Conservation (phyloP, 2,113 vertebrate species). For the Falco punctatus region DNA sequence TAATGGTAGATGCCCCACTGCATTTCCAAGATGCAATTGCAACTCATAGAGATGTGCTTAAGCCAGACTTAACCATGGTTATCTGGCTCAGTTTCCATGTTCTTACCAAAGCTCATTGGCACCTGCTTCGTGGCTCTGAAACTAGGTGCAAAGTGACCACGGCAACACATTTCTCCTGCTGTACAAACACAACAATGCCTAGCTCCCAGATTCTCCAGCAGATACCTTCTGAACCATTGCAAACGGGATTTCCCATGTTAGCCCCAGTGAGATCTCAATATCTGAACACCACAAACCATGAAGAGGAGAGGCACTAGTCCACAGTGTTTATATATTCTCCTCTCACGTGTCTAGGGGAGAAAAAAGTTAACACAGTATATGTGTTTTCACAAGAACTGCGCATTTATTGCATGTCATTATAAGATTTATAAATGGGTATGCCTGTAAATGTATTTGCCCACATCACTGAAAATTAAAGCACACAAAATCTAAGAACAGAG, state of each 20-base stretch:
- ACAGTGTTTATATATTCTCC: background rate
- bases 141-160: background rate
- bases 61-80: background rate
- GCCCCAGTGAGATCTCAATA: background rate
- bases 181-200: background rate
- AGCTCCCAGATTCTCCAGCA: background rate
- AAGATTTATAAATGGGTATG: background rate
- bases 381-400: background rate
- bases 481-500: background rate
- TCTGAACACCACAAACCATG: background rate
- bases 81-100: background rate
- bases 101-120: background rate
- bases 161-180: background rate
- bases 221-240: background rate
- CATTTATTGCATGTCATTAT: background rate
- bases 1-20: background rate
- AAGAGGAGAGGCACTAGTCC: background rate
- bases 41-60: background rate
- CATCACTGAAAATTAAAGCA: background rate
- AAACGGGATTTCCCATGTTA: background rate
- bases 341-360: background rate
- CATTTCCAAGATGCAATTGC: background rate
- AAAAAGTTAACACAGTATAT: background rate
- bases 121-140: background rate
- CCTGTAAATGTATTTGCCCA: background rate